Conservation (phyloP, 2,113 vertebrate genomes). For the Sinocyclocheilus rhinocerous region DNA sequence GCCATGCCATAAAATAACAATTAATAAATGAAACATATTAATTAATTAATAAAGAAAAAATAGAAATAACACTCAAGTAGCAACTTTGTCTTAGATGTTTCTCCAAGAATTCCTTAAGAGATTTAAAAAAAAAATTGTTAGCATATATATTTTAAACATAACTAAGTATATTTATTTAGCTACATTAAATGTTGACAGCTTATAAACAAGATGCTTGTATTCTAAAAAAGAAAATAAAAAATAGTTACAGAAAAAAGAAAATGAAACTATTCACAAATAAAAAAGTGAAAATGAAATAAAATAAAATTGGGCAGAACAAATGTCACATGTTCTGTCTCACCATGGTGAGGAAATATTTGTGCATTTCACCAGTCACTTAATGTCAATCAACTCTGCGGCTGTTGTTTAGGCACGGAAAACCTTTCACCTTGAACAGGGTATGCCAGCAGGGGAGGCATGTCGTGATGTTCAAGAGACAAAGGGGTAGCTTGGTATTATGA, state of each 20-base stretch:
- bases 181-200: no score
- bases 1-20: neutral
- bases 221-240: neutral
- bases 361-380: constrained; percentile 28
- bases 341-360: constrained; percentile 16
- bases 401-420: constrained; percentile 38
- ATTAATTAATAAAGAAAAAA: neutral
- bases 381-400: constrained; percentile 24
- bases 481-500: constrained; percentile 34
- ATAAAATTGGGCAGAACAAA: neutral
- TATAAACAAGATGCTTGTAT: neutral
- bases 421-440: constrained; percentile 51
- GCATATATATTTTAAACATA: neutral
- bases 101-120: neutral
- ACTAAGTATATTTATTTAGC: neutral
- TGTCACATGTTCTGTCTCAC: neutral
- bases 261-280: neutral
- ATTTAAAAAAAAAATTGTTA: neutral
- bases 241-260: neutral
- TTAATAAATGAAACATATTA: neutral
- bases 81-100: neutral
- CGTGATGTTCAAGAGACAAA: constrained; percentile 38
- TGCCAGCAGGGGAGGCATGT: constrained; percentile 32
- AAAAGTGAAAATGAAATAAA: neutral
- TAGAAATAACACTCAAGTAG: neutral